Conservation (phyloP, 2,113 vertebrate genomes). For the Poecilia latipinna region DNA sequence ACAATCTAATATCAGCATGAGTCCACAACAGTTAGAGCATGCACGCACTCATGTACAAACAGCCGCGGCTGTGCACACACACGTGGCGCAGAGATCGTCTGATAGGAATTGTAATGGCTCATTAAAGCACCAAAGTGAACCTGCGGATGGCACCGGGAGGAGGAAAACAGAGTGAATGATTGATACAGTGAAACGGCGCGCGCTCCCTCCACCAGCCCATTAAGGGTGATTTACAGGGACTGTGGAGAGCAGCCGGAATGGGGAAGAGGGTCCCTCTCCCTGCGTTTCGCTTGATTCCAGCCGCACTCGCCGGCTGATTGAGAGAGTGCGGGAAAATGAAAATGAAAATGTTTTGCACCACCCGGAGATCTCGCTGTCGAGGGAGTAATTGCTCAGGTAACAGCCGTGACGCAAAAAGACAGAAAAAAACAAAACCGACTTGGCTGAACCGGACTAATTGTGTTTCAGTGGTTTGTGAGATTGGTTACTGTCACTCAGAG, state of each 20-base stretch:
- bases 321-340: slow-evolving; percentile 44
- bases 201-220: slow-evolving; percentile 72
- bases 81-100: slow-evolving; percentile 57
- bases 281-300: slow-evolving; percentile 52
- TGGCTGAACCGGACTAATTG: slow-evolving; percentile 27
- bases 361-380: slow-evolving; percentile 30
- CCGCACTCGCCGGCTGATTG: slow-evolving; percentile 47
- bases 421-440: slow-evolving; percentile 1
- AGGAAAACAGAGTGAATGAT: slow-evolving; percentile 75
- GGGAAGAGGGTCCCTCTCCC: slow-evolving; percentile 50
- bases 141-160: slow-evolving; percentile 62
- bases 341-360: slow-evolving; percentile 38
- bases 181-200: slow-evolving; percentile 73
- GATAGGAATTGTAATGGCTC: slow-evolving; percentile 79
- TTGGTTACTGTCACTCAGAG: neutral
- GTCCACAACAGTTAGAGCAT: slow-evolving; percentile 55
- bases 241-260: slow-evolving; percentile 59
- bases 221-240: slow-evolving; percentile 77
- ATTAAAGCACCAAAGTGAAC: slow-evolving; percentile 76
- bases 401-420: slow-evolving; percentile 20
- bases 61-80: slow-evolving; percentile 32
- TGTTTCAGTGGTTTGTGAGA: slow-evolving; percentile 2
- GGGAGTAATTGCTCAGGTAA: slow-evolving; percentile 36
- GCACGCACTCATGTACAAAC: slow-evolving; percentile 44
- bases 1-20: slow-evolving; percentile 66